These are phyloP conservation scores for Ennomos quercinarius DNA, from an alignment of 2,888 invertebrate genomes.

Conservation along the genomic window DNA sequence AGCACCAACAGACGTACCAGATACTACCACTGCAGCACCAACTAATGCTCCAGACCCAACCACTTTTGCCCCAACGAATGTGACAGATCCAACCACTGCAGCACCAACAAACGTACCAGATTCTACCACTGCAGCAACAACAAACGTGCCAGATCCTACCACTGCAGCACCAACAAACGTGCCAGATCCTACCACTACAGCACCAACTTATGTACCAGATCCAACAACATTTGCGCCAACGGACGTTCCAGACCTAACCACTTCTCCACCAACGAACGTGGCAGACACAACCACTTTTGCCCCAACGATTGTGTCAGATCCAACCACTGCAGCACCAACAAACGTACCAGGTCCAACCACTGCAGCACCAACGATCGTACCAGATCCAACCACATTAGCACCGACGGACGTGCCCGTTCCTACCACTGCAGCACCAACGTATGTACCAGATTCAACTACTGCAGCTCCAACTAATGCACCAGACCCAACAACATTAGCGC, in stretches of 20 bases:
- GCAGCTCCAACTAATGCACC: background rate
- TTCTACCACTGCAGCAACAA: constrained; percentile 37
- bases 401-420: too few relatives aligned
- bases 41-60: too few relatives aligned
- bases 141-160: background rate
- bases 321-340: background rate
- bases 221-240: background rate
- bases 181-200: background rate
- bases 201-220: constrained; percentile 19
- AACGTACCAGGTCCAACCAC: constrained; percentile 1
- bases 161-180: constrained; percentile 6
- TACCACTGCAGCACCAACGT: too few relatives aligned
- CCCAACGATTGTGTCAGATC: constrained; percentile 1
- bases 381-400: too few relatives aligned
- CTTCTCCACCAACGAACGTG: background rate
- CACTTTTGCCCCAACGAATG: too few relatives aligned
- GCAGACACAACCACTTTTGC: background rate
- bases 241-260: background rate
- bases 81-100: too few relatives aligned
- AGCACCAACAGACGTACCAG: too few relatives aligned
- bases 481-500: constrained; percentile 1
- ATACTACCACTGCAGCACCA: too few relatives aligned
- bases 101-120: too few relatives aligned
- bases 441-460: too few relatives aligned
- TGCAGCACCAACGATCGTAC: background rate